phyloP scores from a whole-genome alignment of 2,888 invertebrate genomes.

The Dryocosmus kuriphilus region DNA sequence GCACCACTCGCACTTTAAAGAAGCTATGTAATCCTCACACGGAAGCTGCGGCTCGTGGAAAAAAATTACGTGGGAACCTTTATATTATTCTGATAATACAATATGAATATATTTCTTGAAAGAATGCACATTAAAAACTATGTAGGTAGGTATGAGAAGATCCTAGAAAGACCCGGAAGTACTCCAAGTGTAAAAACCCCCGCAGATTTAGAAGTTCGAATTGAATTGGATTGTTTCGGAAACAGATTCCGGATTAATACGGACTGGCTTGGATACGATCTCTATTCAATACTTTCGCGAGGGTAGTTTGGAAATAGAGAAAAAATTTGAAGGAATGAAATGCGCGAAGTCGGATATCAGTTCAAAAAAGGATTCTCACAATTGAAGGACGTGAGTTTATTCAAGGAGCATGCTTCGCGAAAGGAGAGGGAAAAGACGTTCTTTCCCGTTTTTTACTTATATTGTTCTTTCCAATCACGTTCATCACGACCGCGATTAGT shows the following conservation, averaged over 20 bases:
- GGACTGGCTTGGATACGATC: no score
- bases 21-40: constrained; percentile 46
- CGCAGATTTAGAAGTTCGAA: no score
- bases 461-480: constrained; percentile 39
- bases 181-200: no score
- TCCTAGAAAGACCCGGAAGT: no score
- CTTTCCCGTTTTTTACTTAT: constrained; percentile 31
- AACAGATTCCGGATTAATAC: no score
- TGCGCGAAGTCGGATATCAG: neutral
- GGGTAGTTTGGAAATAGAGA: no score
- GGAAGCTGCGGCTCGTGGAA: constrained; percentile 44
- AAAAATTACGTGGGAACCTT: constrained; percentile 1
- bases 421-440: neutral
- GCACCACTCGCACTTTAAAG: neutral
- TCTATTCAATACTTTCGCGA: no score
- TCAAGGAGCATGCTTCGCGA: neutral
- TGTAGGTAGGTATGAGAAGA: no score
- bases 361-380: neutral
- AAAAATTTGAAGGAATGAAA: no score
- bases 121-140: neutral
- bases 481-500: constrained; percentile 38
- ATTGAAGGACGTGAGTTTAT: constrained; percentile 1
- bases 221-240: no score
- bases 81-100: neutral
- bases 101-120: neutral